phyloP scores from a whole-genome alignment of 2,888 invertebrate species.

The Calliopum simillimum region DNA sequence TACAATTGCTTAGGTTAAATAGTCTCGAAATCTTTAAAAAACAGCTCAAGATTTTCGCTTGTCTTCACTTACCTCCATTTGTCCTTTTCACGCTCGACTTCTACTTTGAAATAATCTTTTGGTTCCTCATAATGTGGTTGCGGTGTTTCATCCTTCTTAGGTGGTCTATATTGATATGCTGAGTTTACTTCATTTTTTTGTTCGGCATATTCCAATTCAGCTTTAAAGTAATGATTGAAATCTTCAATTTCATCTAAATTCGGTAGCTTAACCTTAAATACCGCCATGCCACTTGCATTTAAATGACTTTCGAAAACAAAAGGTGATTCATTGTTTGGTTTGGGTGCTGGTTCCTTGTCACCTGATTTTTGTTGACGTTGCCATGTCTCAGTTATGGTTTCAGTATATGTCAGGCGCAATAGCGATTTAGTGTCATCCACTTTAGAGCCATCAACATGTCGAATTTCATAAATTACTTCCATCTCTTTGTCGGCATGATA shows the following conservation, averaged over 20 bases:
- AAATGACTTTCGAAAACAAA: slow-evolving; percentile 63
- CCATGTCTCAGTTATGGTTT: slow-evolving; percentile 47
- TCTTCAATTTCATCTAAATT: slow-evolving; percentile 61
- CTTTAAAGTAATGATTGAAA: slow-evolving; percentile 49
- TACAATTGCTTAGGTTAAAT: no score
- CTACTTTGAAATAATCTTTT: slow-evolving; percentile 50
- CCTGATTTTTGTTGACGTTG: slow-evolving; percentile 40
- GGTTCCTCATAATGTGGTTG: slow-evolving; percentile 48
- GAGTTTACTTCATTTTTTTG: slow-evolving; percentile 50
- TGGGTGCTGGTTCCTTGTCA: slow-evolving; percentile 36
- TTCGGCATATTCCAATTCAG: slow-evolving; percentile 53
- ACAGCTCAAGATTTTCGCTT: no score
- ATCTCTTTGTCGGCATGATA: slow-evolving; percentile 92
- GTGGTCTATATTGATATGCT: slow-evolving; percentile 50
- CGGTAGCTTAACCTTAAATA: slow-evolving; percentile 74
- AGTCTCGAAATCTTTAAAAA: no score
- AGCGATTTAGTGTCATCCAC: slow-evolving; percentile 72
- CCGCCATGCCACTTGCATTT: slow-evolving; percentile 75
- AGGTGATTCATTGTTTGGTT: slow-evolving; percentile 65
- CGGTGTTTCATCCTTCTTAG: slow-evolving; percentile 48
- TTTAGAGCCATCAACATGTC: slow-evolving; percentile 78
- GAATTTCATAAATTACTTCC: slow-evolving; percentile 81
- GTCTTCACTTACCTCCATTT: slow-evolving; percentile 46
- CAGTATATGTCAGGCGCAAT: slow-evolving; percentile 65
- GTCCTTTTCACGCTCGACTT: slow-evolving; percentile 47